Evolutionary conservation across 2,888 invertebrate genomes (phyloP), one percentile per base, ranked within the genome.

Genomic region (Acanthosepion pharaonis): DNA sequence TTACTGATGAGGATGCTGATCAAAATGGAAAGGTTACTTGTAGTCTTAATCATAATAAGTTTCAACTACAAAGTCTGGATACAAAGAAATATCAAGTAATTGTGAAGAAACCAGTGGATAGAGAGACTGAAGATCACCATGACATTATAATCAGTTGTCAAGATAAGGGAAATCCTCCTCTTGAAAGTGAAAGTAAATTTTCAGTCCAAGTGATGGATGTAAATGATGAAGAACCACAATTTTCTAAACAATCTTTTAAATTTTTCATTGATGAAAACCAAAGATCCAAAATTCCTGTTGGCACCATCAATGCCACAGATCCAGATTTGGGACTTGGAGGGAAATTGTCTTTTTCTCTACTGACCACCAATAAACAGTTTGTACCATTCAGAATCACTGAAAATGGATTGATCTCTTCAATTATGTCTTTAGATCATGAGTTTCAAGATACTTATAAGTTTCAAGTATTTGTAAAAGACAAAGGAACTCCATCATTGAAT

Each of bases 1-100:
- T 78, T 78, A 78, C n/a, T n/a, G 78, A 78, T 9, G 11, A 78
- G 78, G 78, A 78, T 78, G 78, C 33, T 78, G 78, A 78, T 15
- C 78, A 78, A 78, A 78, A 78, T 78, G 78, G 78, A 78, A 78
- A 78, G n/a, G 78, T 78, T 78, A 78, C 33, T n/a, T 78, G 78
- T 78, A 78, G 5, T 78, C 78, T 78, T 78, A 33, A 78, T 78
- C 78, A 78, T 78, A 18, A 78, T n/a, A 78, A 78, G n/a, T 78
- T 78, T 78, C 78, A 78, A 78, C n/a, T 78, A 33, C 78, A 78
- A 78, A 78, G 78, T 78, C 78, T 78, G 78, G 78, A 78, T 78
- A 78, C 78, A 78, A 78, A 78, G 78, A 78, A 78, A 78, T 78
- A 78, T 78, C 78, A 78, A 78, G 78, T 78, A 33, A 78, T 78